Evolutionary conservation across 2,797 vertebrate genomes (phyloP), one percentile per base, ranked within the genome.

Genomic region (Ataeniobius toweri): DNA sequence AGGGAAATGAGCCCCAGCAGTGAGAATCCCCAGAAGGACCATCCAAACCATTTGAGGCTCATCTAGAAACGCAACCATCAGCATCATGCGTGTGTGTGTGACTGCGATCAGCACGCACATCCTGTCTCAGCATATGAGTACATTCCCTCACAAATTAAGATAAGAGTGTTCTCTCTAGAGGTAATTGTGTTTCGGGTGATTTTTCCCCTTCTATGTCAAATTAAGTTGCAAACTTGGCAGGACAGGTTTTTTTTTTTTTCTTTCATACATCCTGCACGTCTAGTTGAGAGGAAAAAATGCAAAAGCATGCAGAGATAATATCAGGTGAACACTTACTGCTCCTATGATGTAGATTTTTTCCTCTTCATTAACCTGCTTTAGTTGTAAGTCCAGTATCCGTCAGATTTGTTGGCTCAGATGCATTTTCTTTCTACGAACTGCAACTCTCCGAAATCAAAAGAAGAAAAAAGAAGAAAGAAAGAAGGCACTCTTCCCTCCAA

Each of bases 301-400:
- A 41, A 48, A 72, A 22, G 12, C 26, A 73, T 46, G 82, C 41
- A 56, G 26, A 1, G 44, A n/a, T 36, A 46, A 9, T 80, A 51
- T 61, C 28, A 20, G 51, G 1, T 31, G 16, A 61, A 46, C 55
- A 95, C 95, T 93, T 87, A 93, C 93, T 91, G 89, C 80, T 83
- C 80, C 75, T 77, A 72, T 67, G 81, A 78, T 63, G 84, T 72
- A 70, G 48, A 71, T 86, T 89, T 90, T 83, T 89, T 87, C 88
- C 91, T 94, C 91, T 93, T 91, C 91, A 92, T 94, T 59, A 91
- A 94, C 89, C 78, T 85, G 88, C 80, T 88, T 78, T 78, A 75
- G 80, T 88, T 86, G 83, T 92, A 94, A 92, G 91, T 86, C 94
- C 92, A 89, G 48, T 83, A 44, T 86, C 83, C 81, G 80, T 75